These are phyloP conservation scores for Drosophila nigromelanica DNA, from an alignment of 1,140 invertebrate genomes.

Conservation along the genomic window DNA sequence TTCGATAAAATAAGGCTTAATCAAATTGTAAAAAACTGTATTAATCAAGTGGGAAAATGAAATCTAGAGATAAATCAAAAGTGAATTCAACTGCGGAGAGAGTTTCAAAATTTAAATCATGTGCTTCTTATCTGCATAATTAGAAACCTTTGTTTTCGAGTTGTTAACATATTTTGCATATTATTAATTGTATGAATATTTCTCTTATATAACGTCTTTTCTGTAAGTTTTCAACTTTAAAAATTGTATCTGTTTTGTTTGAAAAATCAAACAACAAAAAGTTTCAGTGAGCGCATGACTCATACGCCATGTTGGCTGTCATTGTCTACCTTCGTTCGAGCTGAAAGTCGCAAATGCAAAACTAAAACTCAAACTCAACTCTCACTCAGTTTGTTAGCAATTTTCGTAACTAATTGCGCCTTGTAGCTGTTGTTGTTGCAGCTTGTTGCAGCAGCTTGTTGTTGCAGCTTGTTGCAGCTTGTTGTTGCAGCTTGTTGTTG, in stretches of 20 bases:
- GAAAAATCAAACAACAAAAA: slow-evolving; percentile 18
- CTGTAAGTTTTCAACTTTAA: not conserved
- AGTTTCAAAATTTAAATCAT: not conserved
- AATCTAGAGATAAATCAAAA: not conserved
- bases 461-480: slow-evolving; percentile 4
- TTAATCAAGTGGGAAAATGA: too few species aligned
- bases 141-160: not conserved
- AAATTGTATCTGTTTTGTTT: slow-evolving; percentile 4
- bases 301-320: slow-evolving; percentile 45
- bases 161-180: not conserved
- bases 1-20: too few species aligned
- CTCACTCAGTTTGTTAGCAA: slow-evolving; percentile 46
- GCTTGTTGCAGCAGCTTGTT: slow-evolving; percentile 13
- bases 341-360: slow-evolving; percentile 1
- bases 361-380: slow-evolving; percentile 14
- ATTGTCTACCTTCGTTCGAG: slow-evolving; percentile 5
- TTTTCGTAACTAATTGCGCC: slow-evolving; percentile 47
- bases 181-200: too few species aligned
- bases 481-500: slow-evolving; percentile 18
- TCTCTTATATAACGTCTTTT: too few species aligned
- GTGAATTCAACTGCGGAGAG: not conserved
- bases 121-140: not conserved
- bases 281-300: slow-evolving; percentile 8
- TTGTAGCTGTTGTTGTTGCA: slow-evolving; percentile 17
- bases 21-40: too few species aligned